Evolutionary conservation across 2,113 vertebrate genomes (phyloP).

Genomic region (Urocynchramus pylzowi): DNA sequence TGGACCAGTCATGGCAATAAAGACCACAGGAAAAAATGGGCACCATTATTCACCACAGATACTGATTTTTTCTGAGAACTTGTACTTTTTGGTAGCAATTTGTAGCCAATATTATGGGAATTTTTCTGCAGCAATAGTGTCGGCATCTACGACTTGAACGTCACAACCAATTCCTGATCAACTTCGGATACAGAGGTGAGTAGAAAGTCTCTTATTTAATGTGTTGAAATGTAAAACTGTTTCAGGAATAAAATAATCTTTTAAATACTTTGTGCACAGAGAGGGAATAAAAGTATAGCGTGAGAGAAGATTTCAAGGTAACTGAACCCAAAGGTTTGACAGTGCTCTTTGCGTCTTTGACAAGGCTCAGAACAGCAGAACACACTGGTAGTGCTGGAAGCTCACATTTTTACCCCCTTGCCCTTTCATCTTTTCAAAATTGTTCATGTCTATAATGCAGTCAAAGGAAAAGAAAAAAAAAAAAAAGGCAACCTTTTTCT

Average conservation of each 20-base stretch:
- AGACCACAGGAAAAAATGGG: background rate
- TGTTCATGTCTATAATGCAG: background rate
- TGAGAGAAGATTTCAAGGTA: background rate
- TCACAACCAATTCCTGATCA: background rate
- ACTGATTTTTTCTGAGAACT: background rate
- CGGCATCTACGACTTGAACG: background rate
- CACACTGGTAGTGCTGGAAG: background rate
- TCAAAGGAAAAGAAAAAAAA: background rate
- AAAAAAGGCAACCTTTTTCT: background rate
- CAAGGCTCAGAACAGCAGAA: background rate
- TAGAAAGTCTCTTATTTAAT: background rate
- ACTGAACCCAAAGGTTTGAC: background rate
- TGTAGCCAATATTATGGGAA: background rate
- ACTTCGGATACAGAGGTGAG: background rate
- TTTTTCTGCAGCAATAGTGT: background rate
- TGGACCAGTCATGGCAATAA: background rate
- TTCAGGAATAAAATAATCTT: background rate
- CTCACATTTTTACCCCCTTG: background rate
- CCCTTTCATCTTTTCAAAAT: slow-evolving; percentile 4
- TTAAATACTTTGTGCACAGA: background rate
- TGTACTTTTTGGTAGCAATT: background rate
- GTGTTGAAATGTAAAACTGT: background rate
- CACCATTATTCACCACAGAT: background rate
- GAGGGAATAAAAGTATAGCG: background rate
- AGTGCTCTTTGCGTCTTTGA: background rate